Percentiles rank a stretch among this genome's conserved stretches.
These are phyloP conservation scores for Andrena marginata DNA, from an alignment of 2,888 invertebrate genomes.

Conservation along the genomic window DNA sequence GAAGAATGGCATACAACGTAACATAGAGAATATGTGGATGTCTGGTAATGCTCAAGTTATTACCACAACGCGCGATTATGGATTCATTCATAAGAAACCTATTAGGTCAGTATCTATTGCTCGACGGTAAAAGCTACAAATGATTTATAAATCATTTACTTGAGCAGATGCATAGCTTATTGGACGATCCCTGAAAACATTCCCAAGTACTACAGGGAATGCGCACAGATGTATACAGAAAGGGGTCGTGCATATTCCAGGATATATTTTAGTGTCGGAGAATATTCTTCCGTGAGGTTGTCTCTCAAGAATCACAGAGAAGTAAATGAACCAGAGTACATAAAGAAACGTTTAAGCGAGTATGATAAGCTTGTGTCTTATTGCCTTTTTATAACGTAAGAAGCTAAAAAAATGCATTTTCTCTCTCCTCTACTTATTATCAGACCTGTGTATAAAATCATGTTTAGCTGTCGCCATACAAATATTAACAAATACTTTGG, in stretches of 20 bases:
- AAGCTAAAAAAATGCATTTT: background rate
- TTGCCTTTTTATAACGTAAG: slow-evolving; percentile 41
- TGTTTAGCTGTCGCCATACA: slow-evolving; percentile 42
- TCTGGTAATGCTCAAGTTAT: slow-evolving; percentile 19
- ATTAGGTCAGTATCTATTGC: slow-evolving; percentile 27
- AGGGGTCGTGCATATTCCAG: slow-evolving; percentile 16
- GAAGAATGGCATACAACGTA: background rate
- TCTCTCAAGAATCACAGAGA: slow-evolving; percentile 7
- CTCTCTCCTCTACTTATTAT: background rate
- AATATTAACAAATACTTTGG: slow-evolving; percentile 41
- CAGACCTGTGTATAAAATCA: background rate
- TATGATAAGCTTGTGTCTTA: slow-evolving; percentile 32
- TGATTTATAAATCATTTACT: slow-evolving; percentile 16
- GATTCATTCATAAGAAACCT: slow-evolving; percentile 33
- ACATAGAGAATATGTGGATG: slow-evolving; percentile 32
- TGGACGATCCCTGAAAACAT: slow-evolving; percentile 44
- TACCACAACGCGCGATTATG: slow-evolving; percentile 36
- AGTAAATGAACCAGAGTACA: background rate
- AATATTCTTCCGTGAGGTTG: slow-evolving; percentile 15
- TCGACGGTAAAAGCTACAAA: background rate
- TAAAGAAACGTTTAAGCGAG: slow-evolving; percentile 17
- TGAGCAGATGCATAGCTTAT: slow-evolving; percentile 33
- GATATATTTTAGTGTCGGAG: slow-evolving; percentile 43
- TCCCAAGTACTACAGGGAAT: slow-evolving; percentile 39
- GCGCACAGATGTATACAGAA: background rate